Evolutionary conservation across 92 coral and sea anemone genomes (phyloP).

Genomic region (Parazoanthus darwini): DNA sequence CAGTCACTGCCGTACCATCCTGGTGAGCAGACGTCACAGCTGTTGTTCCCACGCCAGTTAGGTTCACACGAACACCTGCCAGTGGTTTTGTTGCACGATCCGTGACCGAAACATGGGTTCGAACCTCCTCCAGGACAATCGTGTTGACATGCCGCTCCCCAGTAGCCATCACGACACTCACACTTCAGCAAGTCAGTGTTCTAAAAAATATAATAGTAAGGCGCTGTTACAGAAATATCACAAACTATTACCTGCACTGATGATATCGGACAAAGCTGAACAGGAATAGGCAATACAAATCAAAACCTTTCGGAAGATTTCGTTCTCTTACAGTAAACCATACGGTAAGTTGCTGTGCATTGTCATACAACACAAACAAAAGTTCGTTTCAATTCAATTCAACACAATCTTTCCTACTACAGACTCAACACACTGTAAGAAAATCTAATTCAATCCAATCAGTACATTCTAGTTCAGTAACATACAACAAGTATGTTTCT

Average conservation of each 20-base stretch:
- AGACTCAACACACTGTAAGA: too few relatives aligned
- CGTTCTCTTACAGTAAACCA: too few relatives aligned
- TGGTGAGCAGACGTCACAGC: slow-evolving; percentile 54
- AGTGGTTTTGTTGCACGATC: slow-evolving; percentile 60
- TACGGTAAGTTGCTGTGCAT: too few relatives aligned
- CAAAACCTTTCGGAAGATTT: too few relatives aligned
- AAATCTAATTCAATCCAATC: too few relatives aligned
- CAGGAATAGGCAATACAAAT: too few relatives aligned
- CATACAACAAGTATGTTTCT: too few relatives aligned
- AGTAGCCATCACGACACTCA: slow-evolving; percentile 63
- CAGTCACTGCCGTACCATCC: slow-evolving; percentile 71
- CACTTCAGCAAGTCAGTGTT: slow-evolving; percentile 42
- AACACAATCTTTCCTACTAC: too few relatives aligned
- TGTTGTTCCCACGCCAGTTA: slow-evolving; percentile 66
- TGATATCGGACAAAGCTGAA: too few relatives aligned
- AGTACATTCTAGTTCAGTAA: too few relatives aligned
- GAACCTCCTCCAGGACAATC: slow-evolving; percentile 71
- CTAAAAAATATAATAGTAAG: slow-evolving; percentile 7
- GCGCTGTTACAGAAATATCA: neutral
- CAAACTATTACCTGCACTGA: neutral
- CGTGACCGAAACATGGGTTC: slow-evolving; percentile 59
- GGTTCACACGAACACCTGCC: slow-evolving; percentile 61
- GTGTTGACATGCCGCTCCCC: slow-evolving; percentile 62
- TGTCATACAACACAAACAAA: too few relatives aligned
- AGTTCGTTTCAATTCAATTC: too few relatives aligned